Percentiles rank a stretch among this genome's conserved stretches.
phyloP scores from a whole-genome alignment of 2,113 vertebrate species.

The Danionella cerebrum region DNA sequence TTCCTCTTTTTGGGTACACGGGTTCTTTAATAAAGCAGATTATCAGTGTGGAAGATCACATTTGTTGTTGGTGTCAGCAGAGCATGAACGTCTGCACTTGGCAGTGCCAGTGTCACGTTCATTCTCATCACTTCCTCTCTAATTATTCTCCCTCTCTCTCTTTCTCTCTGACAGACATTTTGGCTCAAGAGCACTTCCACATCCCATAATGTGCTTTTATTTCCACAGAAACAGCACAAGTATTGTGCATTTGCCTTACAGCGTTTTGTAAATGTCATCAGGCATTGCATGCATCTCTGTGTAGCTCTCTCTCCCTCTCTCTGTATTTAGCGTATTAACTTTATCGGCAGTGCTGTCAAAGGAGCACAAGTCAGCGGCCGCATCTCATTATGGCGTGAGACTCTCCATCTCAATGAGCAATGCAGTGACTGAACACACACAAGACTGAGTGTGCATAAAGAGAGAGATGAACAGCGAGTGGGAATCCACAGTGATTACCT shows the following conservation, averaged over 20 bases:
- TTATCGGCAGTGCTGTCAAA: constrained; percentile 62
- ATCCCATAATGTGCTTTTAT: constrained; percentile 3
- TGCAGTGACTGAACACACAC: constrained; percentile 55
- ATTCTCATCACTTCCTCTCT: neutral
- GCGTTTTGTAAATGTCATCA: constrained; percentile 52
- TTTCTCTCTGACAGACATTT: neutral
- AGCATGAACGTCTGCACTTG: neutral
- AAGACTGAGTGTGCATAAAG: constrained; percentile 10
- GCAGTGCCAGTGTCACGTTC: neutral
- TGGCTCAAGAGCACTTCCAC: neutral
- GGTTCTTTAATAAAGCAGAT: neutral
- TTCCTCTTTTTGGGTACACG: neutral
- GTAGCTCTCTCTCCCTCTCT: neutral
- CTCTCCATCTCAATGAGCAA: constrained; percentile 17
- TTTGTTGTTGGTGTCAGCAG: neutral
- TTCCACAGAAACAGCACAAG: neutral
- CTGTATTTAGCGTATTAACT: constrained; percentile 65
- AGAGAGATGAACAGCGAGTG: neutral
- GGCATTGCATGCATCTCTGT: constrained; percentile 30
- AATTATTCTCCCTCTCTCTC: constrained; percentile 6
- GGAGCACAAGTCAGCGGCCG: constrained; percentile 47
- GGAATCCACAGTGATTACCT: neutral
- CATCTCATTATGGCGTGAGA: constrained; percentile 64
- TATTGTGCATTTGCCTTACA: constrained; percentile 47
- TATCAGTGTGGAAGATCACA: neutral